phyloP scores from a whole-genome alignment of 2,113 vertebrate species.

The Entomyzon cyanotis region DNA sequence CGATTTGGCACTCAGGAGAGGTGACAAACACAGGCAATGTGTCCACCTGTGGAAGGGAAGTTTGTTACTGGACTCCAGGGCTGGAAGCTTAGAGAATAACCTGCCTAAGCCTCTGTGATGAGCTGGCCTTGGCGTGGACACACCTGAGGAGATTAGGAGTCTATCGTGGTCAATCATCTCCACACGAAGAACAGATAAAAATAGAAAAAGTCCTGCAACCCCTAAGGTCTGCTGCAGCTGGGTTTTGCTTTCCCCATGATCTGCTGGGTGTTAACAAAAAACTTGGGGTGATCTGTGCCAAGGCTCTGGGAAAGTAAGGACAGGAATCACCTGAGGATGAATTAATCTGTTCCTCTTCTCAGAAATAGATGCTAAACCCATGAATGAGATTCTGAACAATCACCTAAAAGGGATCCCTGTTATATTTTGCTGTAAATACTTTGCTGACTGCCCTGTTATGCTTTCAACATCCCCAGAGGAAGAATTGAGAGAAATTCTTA shows the following conservation, averaged over 20 bases:
- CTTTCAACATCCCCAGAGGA: background rate
- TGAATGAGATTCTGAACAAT: rapidly evolving
- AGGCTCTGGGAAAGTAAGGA: background rate
- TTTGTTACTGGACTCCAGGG: background rate
- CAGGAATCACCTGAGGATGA: background rate
- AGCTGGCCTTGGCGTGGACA: conserved; percentile 18
- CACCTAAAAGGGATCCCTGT: background rate
- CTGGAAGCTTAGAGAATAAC: background rate
- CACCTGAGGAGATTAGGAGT: conserved; percentile 15
- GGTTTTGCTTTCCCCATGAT: background rate
- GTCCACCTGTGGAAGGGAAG: background rate
- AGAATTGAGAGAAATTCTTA: background rate
- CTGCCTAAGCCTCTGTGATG: conserved; percentile 15
- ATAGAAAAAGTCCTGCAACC: background rate
- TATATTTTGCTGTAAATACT: background rate
- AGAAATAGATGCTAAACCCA: background rate
- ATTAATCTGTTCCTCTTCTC: background rate
- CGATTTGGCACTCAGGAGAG: background rate
- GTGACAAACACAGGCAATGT: background rate
- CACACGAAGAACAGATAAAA: background rate
- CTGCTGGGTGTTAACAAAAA: background rate
- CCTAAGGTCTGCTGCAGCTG: background rate
- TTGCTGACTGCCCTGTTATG: background rate
- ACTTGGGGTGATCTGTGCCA: rapidly evolving
- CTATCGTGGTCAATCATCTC: background rate